These are phyloP conservation scores for Argyresthia goedartella DNA, from an alignment of 2,888 invertebrate genomes.

Conservation along the genomic window DNA sequence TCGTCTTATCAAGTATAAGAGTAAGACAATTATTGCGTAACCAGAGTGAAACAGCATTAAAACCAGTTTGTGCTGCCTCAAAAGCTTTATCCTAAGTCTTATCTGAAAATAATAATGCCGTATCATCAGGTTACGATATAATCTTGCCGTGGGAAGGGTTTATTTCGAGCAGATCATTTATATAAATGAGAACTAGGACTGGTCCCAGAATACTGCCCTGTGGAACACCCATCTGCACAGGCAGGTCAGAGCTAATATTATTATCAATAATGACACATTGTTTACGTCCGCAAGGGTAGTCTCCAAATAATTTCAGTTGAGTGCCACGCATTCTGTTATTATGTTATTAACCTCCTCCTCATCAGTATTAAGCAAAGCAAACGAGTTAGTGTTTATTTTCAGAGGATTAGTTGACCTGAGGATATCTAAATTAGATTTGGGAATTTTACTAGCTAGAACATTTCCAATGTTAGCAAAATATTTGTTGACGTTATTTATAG, in stretches of 20 bases:
- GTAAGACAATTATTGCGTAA: slow-evolving; percentile 10
- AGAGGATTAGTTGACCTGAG: too few relatives aligned
- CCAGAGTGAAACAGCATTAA: slow-evolving; percentile 5
- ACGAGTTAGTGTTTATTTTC: not conserved
- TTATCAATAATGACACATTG: too few relatives aligned
- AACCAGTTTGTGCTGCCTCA: slow-evolving; percentile 3
- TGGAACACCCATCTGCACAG: slow-evolving; percentile 9
- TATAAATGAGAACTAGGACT: not conserved
- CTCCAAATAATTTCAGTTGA: too few relatives aligned
- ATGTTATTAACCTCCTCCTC: slow-evolving; percentile 2
- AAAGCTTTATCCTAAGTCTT: slow-evolving; percentile 6
- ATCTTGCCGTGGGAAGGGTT: not conserved
- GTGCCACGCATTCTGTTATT: slow-evolving; percentile 1
- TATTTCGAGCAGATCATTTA: not conserved
- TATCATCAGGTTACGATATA: not conserved
- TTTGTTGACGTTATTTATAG: too few relatives aligned
- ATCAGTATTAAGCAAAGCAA: slow-evolving; percentile 7
- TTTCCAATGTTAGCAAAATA: too few relatives aligned
- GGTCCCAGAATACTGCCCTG: not conserved
- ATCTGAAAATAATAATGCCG: not conserved
- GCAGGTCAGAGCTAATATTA: slow-evolving; percentile 4
- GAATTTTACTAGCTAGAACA: too few relatives aligned
- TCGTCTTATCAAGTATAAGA: slow-evolving; percentile 10
- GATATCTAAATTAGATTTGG: too few relatives aligned
- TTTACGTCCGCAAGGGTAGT: too few relatives aligned